Evolutionary conservation across 2,797 vertebrate species (phyloP).

Genomic region (Chelon auratus): DNA sequence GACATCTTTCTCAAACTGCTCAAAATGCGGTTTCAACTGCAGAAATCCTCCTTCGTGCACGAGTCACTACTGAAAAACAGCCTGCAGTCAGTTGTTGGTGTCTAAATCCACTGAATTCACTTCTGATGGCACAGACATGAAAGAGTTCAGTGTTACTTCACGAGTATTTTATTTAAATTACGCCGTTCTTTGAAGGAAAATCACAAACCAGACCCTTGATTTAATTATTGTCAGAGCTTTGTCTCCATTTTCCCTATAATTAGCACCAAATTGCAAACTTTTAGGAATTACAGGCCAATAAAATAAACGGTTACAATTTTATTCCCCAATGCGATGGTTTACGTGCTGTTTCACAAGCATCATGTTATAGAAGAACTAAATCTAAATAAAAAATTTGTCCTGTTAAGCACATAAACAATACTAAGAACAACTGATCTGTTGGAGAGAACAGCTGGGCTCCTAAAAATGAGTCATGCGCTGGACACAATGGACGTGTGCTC

Average conservation of each 20-base stretch:
- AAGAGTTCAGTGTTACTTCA: too few species aligned
- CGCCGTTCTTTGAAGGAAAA: not conserved
- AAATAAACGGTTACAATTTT: not conserved
- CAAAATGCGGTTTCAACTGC: not conserved
- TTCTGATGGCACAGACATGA: too few species aligned
- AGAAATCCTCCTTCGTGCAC: not conserved
- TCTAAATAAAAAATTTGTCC: too few species aligned
- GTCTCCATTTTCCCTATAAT: not conserved
- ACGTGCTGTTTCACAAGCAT: conserved; percentile 4
- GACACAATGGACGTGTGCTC: conserved; percentile 27
- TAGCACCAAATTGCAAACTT: not conserved
- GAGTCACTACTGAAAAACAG: not conserved
- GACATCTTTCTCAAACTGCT: not conserved
- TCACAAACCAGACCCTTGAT: not conserved
- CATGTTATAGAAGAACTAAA: too few species aligned
- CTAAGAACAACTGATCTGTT: not conserved
- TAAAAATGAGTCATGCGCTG: not conserved
- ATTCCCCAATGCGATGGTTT: not conserved
- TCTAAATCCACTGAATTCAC: not conserved
- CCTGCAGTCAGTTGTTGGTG: not conserved
- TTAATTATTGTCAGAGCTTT: not conserved
- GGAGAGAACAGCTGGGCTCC: conserved; percentile 9
- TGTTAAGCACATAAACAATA: not conserved
- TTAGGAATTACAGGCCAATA: conserved; percentile 4
- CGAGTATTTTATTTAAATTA: not conserved